A percentile compares a stretch with the other conserved stretches of the same genome.
Evolutionary conservation across 2,113 vertebrate species (phyloP).

Genomic region (Labeo catla): DNA sequence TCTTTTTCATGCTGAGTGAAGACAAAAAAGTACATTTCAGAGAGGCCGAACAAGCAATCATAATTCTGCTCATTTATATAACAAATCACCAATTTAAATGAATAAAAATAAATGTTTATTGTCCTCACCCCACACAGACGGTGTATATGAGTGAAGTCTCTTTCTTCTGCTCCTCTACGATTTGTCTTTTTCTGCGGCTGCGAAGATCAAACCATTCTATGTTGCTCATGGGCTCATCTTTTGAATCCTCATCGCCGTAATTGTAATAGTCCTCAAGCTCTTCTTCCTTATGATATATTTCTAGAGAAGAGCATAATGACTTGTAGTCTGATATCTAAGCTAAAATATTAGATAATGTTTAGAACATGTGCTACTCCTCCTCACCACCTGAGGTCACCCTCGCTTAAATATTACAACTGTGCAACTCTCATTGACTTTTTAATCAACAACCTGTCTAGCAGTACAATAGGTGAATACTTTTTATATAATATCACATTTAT

Average conservation of each 20-base stretch:
- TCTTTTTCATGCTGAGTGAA: constrained; percentile 41
- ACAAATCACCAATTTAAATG: neutral
- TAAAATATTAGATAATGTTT: neutral
- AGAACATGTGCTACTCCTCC: neutral
- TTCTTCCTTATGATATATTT: neutral
- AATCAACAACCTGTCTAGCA: neutral
- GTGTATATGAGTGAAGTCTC: constrained; percentile 63
- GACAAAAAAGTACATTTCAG: neutral
- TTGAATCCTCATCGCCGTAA: constrained; percentile 48
- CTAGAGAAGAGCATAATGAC: constrained; percentile 34
- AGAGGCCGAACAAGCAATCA: neutral
- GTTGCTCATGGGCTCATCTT: constrained; percentile 46
- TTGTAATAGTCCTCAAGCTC: constrained; percentile 58
- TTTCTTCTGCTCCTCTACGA: constrained; percentile 35
- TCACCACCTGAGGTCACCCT: neutral
- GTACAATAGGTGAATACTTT: neutral
- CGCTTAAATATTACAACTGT: neutral
- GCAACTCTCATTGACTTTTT: neutral
- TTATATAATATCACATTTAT: neutral
- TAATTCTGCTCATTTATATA: neutral
- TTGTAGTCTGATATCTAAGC: neutral
- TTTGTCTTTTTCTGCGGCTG: constrained; percentile 69
- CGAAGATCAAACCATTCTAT: constrained; percentile 74
- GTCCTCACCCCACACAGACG: constrained; percentile 72
- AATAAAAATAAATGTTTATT: neutral